These are phyloP conservation scores for Pseudomyrmex gracilis DNA, from an alignment of 1,140 invertebrate species.

Conservation along the genomic window DNA sequence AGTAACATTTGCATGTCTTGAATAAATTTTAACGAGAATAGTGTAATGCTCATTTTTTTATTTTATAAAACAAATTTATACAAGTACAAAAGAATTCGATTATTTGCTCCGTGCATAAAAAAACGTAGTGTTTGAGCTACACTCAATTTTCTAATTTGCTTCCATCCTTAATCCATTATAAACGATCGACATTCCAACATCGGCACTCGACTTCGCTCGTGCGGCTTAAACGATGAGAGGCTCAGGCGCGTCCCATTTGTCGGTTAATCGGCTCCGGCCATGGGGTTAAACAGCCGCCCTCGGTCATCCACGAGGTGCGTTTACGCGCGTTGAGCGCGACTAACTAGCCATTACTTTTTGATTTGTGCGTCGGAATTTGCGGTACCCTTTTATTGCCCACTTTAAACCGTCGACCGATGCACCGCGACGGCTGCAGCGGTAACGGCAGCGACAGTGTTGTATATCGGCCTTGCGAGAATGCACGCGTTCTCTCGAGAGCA, in stretches of 20 bases:
- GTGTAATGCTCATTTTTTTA: neutral
- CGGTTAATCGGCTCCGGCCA: conserved; percentile 66
- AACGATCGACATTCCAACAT: conserved; percentile 48
- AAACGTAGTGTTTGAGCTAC: conserved; percentile 1
- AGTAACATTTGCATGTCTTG: neutral
- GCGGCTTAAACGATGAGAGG: neutral
- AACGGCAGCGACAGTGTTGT: conserved; percentile 45
- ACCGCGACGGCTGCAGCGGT: conserved; percentile 16
- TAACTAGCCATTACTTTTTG: conserved; percentile 79
- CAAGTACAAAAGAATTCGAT: neutral
- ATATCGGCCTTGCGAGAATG: conserved; percentile 24
- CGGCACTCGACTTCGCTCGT: conserved; percentile 25
- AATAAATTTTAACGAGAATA: neutral
- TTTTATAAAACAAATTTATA: neutral
- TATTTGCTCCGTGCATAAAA: too few species aligned
- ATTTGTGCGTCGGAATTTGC: conserved; percentile 73
- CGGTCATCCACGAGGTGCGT: conserved; percentile 62
- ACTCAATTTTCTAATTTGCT: conserved; percentile 34
- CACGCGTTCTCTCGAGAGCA: neutral
- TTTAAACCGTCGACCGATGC: conserved; percentile 42
- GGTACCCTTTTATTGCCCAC: conserved; percentile 60
- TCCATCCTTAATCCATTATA: conserved; percentile 29
- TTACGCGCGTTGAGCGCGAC: conserved; percentile 64
- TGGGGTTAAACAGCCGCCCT: conserved; percentile 69
- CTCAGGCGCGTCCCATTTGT: conserved; percentile 69